Conservation (phyloP, 2,113 vertebrate species). For the Onychostruthus taczanowskii region DNA sequence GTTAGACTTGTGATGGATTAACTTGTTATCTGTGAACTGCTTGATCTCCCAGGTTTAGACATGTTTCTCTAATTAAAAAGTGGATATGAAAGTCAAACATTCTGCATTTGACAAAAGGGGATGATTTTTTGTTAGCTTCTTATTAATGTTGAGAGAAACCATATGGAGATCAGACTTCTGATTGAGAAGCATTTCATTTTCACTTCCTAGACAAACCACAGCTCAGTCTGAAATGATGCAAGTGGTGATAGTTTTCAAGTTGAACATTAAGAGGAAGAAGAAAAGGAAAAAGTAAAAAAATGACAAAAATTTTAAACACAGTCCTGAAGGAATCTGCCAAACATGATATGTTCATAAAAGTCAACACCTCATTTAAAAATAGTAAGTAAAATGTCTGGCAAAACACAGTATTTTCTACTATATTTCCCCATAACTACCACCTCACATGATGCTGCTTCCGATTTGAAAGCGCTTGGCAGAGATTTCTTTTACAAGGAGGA, state of each 20-base stretch:
- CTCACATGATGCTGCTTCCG: not conserved
- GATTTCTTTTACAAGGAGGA: constrained; percentile 74
- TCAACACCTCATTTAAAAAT: not conserved
- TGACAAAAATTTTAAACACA: not conserved
- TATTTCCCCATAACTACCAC: not conserved
- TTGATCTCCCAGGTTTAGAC: not conserved
- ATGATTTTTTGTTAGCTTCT: not conserved
- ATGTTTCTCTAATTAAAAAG: not conserved
- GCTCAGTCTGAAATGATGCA: not conserved
- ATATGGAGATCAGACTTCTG: constrained; percentile 4
- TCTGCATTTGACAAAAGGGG: not conserved
- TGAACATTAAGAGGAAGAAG: not conserved
- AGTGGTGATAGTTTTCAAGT: not conserved
- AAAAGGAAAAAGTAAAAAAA: not conserved
- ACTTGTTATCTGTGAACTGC: not conserved
- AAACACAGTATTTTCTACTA: not conserved
- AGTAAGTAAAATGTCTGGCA: not conserved
- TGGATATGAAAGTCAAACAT: not conserved
- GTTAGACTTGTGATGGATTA: not conserved
- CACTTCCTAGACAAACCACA: not conserved
- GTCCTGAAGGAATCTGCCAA: not conserved
- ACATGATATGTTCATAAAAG: not conserved
- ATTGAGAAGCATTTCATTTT: not conserved
- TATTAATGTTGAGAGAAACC: not conserved
- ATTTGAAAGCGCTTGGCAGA: constrained; percentile 81